Conservation (phyloP, 2,113 vertebrate species). For the Cebidichthys violaceus region DNA sequence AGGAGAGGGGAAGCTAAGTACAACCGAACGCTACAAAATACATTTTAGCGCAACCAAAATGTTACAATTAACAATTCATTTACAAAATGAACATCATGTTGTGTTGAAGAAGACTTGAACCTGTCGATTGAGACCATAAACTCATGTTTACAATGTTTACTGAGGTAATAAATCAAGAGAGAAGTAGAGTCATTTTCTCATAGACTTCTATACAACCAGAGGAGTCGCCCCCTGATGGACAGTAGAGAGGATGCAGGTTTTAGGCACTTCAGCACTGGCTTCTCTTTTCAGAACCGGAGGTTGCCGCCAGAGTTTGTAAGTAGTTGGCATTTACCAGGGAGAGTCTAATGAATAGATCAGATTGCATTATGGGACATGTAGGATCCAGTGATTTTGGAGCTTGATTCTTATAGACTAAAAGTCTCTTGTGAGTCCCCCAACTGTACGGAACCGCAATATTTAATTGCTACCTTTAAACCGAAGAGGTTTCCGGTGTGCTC, state of each 20-base stretch:
- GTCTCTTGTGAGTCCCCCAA: background rate
- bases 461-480: background rate
- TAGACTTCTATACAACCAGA: background rate
- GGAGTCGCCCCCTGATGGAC: background rate
- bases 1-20: background rate
- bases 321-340: background rate
- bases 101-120: too few species aligned
- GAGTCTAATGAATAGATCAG: background rate
- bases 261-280: background rate
- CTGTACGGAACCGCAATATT: background rate
- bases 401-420: background rate
- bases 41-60: background rate
- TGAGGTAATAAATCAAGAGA: too few species aligned
- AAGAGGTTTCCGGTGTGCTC: background rate
- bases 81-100: too few species aligned
- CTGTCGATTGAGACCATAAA: too few species aligned
- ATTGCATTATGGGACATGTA: slow-evolving; percentile 30
- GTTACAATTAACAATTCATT: background rate
- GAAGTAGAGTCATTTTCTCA: too few species aligned
- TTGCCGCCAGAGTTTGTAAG: background rate
- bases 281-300: background rate
- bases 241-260: background rate
- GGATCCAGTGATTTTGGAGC: background rate
- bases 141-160: too few species aligned
- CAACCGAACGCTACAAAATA: background rate